Conservation (phyloP, 2,888 invertebrate species). For the Ischnus inquisitorius region DNA sequence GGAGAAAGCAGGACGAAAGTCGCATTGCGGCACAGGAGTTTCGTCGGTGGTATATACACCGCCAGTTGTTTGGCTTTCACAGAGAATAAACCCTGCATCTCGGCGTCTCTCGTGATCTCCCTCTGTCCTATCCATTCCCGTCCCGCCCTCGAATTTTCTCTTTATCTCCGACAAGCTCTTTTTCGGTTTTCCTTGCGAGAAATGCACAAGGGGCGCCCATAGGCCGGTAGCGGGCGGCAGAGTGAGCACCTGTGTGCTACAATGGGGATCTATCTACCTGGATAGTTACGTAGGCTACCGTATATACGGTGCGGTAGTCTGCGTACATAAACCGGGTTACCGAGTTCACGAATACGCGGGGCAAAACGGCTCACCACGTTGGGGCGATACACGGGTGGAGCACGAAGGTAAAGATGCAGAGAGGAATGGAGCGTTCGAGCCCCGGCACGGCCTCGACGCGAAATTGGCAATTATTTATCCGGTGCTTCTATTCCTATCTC, state of each 20-base stretch:
- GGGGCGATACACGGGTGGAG: constrained; percentile 29
- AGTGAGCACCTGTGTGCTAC: not conserved
- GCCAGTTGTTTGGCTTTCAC: constrained; percentile 27
- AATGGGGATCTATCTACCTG: not conserved
- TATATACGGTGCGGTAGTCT: not conserved
- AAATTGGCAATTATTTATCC: constrained; percentile 81
- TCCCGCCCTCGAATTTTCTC: not conserved
- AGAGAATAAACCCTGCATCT: constrained; percentile 24
- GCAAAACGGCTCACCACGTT: constrained; percentile 74
- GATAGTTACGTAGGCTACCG: not conserved
- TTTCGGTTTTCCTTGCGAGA: constrained; percentile 12
- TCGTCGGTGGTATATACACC: not conserved
- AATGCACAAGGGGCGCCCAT: not conserved
- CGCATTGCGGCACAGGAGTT: constrained; percentile 45
- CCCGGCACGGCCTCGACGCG: constrained; percentile 62
- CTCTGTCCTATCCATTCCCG: not conserved
- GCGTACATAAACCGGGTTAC: constrained; percentile 55
- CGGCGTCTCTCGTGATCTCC: constrained; percentile 16
- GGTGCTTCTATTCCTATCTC: constrained; percentile 50
- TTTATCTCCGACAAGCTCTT: not conserved
- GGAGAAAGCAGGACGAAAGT: constrained; percentile 45
- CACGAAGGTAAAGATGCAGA: constrained; percentile 9
- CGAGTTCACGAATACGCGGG: constrained; percentile 65
- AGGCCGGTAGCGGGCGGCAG: not conserved
- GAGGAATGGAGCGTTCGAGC: constrained; percentile 24